These are phyloP conservation scores for Meda fulgida DNA, from an alignment of 2,797 vertebrate species.

Conservation along the genomic window DNA sequence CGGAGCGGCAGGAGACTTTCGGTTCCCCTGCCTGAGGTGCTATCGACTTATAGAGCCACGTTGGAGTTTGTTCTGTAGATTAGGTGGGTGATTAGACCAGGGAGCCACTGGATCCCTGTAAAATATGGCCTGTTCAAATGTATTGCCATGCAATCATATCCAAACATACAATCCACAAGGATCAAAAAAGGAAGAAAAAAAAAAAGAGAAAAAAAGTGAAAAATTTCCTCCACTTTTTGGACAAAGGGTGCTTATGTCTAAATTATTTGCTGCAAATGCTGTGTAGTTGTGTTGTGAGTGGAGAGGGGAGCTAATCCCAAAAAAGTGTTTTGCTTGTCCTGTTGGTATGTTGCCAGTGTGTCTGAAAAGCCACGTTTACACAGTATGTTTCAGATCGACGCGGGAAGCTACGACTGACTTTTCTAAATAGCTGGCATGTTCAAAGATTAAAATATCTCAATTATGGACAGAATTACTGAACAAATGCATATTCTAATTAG, in stretches of 20 bases:
- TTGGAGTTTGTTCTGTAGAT: slow-evolving; percentile 58
- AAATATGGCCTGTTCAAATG: slow-evolving; percentile 21
- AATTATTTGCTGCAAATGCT: slow-evolving; percentile 25
- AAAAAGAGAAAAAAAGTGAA: neutral
- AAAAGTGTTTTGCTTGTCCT: slow-evolving; percentile 17
- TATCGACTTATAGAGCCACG: slow-evolving; percentile 54
- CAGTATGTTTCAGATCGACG: slow-evolving; percentile 51
- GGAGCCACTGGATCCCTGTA: slow-evolving; percentile 27
- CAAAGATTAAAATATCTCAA: slow-evolving; percentile 64
- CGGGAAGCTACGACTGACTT: slow-evolving; percentile 50
- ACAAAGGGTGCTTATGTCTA: slow-evolving; percentile 43
- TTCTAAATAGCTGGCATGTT: slow-evolving; percentile 58
- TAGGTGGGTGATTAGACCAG: slow-evolving; percentile 46
- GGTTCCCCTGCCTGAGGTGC: slow-evolving; percentile 55
- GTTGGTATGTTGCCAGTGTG: slow-evolving; percentile 49
- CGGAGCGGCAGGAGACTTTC: slow-evolving; percentile 52
- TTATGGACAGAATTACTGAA: slow-evolving; percentile 64
- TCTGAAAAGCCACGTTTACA: slow-evolving; percentile 42
- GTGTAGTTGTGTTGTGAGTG: slow-evolving; percentile 24
- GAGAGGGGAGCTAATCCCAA: slow-evolving; percentile 41
- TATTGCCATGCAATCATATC: slow-evolving; percentile 39
- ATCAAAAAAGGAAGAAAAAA: neutral
- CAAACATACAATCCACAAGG: slow-evolving; percentile 23
- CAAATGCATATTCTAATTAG: slow-evolving; percentile 65
- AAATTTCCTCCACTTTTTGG: slow-evolving; percentile 30